Percentiles rank a stretch among this genome's conserved stretches.
Evolutionary conservation across 30 jellyfish, hydroid and myxozoan genomes (phyloP).

Genomic region (Aurelia coerulea): DNA sequence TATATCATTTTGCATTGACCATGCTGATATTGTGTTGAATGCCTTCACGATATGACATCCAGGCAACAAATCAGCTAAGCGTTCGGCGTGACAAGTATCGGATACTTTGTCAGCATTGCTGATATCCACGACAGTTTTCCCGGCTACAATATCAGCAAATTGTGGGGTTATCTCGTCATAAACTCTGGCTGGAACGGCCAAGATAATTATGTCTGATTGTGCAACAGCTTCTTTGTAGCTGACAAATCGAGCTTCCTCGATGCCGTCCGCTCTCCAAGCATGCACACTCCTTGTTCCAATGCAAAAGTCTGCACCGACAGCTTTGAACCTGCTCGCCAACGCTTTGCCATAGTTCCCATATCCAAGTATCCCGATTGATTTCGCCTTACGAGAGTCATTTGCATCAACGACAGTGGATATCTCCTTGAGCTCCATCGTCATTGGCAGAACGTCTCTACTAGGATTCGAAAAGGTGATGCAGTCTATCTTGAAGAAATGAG

Average conservation of each 20-base stretch:
- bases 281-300: background rate
- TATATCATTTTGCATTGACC: slow-evolving; percentile 54
- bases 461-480: no score
- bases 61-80: slow-evolving; percentile 55
- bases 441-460: no score
- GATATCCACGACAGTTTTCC: slow-evolving; percentile 78
- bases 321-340: slow-evolving; percentile 34
- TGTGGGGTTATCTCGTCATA: slow-evolving; percentile 28
- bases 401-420: background rate
- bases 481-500: no score
- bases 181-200: slow-evolving; percentile 48
- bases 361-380: slow-evolving; percentile 36
- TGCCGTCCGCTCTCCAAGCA: no score
- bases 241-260: no score
- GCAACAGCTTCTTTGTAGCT: slow-evolving; percentile 46
- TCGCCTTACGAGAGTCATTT: background rate
- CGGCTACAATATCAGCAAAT: slow-evolving; percentile 13
- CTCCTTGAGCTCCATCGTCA: background rate
- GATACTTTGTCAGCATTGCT: slow-evolving; percentile 48
- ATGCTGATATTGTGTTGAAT: slow-evolving; percentile 77
- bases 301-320: slow-evolving; percentile 6
- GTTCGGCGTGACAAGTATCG: slow-evolving; percentile 57
- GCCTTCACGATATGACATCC: slow-evolving; percentile 66
- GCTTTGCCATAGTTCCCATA: slow-evolving; percentile 74
- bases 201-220: slow-evolving; percentile 47